Base-by-base conservation (phyloP, 2,888 invertebrate species). In the Diaperis boleti region DNA sequence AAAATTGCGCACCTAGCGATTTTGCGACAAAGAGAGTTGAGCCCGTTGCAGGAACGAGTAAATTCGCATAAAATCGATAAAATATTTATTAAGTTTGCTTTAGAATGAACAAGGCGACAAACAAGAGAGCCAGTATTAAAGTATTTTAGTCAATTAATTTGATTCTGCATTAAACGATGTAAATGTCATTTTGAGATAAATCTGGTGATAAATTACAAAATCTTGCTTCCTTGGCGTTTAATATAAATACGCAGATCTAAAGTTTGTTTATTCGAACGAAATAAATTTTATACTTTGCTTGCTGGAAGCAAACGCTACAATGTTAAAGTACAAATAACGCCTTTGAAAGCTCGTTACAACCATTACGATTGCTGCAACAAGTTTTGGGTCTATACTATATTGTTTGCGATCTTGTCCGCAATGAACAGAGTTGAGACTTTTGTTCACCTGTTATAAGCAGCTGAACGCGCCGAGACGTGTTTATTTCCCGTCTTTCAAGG, bases 81-180 rank as follows among this genome's bases (percentile, higher is more conserved):
- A 13, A 33, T 44, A 44, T 55, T 55, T 55, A 44, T 14, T 44
- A 55, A 55, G 42, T 55, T 55, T 42, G 29, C 26, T 55, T 15
- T 13, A 17, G 26, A 55, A 29, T 44, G 55, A 55, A 55, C 55
- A 59, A 49, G 39, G 41, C 59, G 37, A 26, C 49, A 49, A 59
- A 59, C 45, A 57, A 57, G 57, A 45, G 57, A 13, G 22, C 47
- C 55, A 39, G 55, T 26, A 54, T 61, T 61, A 55, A 61, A 61
- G 55, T 61, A 61, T 56, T 60, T 59, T 56, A 62, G 41, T 45
- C 62, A 56, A 62, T 62, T 62, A 62, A 62, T 62, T 62, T 56
- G 62, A 62, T 56, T 62, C 56, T 55, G 56, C 56, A 62, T 56
- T 56, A 56, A 62, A 47, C 56, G 56, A 29, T 62, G 56, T 55